Base-by-base conservation (phyloP, 1,140 invertebrate species). In the Hydropsyche tenuis region DNA sequence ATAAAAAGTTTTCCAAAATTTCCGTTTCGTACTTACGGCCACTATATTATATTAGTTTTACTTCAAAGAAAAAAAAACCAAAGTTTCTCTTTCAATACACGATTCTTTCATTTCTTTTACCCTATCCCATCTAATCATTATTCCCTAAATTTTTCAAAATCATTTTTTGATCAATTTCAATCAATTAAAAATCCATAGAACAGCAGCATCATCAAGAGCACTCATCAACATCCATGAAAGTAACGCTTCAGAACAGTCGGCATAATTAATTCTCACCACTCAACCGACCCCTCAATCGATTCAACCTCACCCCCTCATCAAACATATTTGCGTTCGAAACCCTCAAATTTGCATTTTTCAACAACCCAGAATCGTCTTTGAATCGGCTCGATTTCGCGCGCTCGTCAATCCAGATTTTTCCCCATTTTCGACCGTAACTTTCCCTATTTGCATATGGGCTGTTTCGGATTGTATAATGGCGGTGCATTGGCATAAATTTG, bases 231-330 rank as follows among this genome's bases (percentile, higher is more conserved):
- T 51, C 14, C 18, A 9, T 9, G 30, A 37, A 37, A 5, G 18
- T 16, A 51, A 14, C 46, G 46, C 46, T 20, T n/a, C 18, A 37
- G 30, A 37, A 37, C 30, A 37, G 7, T 60, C 53, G 63, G 63
- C 63, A 74, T 74, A 77, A 77, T 77, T 77, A 77, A 77, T 77
- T 77, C 64, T 74, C 64, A 46, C 75, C 75, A 73, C 74, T 75
- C 71, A 25, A 74, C 56, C 65, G 46, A 64, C 66, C 53, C 23
- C 65, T 37, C 30, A 37, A 37, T 37, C 30, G 3, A 4, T 37
- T 37, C 3, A 37, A 37, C 30, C 30, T 9, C n/a, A n/a, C n/a
- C n/a, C n/a, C n/a, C n/a, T n/a, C n/a, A n/a, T n/a, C n/a, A n/a
- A n/a, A n/a, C n/a, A n/a, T n/a, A n/a, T n/a, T n/a, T n/a, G n/a